Conservation (phyloP, 2,113 vertebrate genomes). For the Neodon shergylaensis region DNA sequence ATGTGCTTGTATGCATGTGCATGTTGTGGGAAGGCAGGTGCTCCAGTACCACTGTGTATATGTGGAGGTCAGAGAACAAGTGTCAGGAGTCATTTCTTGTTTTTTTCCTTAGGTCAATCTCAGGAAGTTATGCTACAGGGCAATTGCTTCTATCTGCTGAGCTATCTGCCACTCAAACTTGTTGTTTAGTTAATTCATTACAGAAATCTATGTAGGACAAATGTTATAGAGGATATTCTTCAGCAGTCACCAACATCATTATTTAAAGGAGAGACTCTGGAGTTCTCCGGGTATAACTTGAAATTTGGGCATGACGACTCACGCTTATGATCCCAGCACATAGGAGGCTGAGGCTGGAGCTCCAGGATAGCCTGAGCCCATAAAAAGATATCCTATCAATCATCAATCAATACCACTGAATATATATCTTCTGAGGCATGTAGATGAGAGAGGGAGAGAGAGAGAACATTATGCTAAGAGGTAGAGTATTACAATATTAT, state of each 20-base stretch:
- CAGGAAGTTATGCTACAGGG: background rate
- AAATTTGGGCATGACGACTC: background rate
- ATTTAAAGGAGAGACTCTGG: background rate
- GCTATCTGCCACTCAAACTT: background rate
- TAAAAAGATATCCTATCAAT: background rate
- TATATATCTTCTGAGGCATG: background rate
- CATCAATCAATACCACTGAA: background rate
- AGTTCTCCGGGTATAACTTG: background rate
- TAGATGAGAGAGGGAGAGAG: background rate
- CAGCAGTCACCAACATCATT: background rate
- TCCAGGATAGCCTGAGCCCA: background rate
- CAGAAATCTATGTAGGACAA: background rate
- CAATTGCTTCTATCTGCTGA: background rate
- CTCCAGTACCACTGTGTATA: no score
- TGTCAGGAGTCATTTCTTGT: background rate
- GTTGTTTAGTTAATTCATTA: background rate
- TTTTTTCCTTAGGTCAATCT: background rate
- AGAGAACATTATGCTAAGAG: background rate
- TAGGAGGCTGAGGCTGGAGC: no score
- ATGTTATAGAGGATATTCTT: background rate
- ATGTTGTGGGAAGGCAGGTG: background rate
- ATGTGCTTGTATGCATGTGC: background rate
- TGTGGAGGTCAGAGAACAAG: background rate
- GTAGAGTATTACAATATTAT: background rate
- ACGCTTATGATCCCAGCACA: background rate